Evolutionary conservation across 2,113 vertebrate species (phyloP), one percentile per base, ranked within the genome.

Genomic region (Corythornis vintsioides): DNA sequence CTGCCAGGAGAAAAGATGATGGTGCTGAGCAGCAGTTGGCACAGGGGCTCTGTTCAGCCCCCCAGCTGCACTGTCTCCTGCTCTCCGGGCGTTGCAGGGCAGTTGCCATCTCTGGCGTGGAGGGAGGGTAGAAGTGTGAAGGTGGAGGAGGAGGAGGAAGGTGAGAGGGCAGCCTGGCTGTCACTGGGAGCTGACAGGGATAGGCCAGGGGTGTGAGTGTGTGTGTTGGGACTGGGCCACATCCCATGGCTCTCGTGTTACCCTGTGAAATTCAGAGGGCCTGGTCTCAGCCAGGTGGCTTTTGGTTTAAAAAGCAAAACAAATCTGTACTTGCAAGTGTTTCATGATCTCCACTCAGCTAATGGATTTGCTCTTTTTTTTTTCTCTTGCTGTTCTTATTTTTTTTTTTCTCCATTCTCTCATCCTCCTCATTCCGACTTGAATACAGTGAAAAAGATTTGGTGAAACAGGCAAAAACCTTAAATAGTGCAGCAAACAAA

Each of bases 401-500:
- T 90, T 94, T 90, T 94, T 80, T 17, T 94, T 38, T 38, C 78
- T 12, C 48, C 72, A 18, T 94, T 89, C 89, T 90, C 64, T 87
- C 83, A 85, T 93, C 92, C 43, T 88, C 86, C 90, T 97, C 94
- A 47, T 96, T 95, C 88, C 95, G 66, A 72, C 66, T 92, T 92
- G 80, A 91, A 89, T 7, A 91, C 93, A 99, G 99, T 96, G 99
- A 99, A 97, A 99, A 99, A 97, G 98, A 99, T 98, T 97, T 99
- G 98, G 98, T 98, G 98, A 99, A 99, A 98, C 99, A 99, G 98
- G 99, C 99, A 98, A 98, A 98, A 96, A 98, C 97, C 97, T 98
- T 99, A 97, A 99, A 98, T 95, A 98, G 98, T 13, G 97, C 98
- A 91, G 99, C 99, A 82, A 98, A 98, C 96, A 99, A 98, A 98